phyloP scores from a whole-genome alignment of 92 coral and sea anemone species.

The Umimayanthus chanpuru region DNA sequence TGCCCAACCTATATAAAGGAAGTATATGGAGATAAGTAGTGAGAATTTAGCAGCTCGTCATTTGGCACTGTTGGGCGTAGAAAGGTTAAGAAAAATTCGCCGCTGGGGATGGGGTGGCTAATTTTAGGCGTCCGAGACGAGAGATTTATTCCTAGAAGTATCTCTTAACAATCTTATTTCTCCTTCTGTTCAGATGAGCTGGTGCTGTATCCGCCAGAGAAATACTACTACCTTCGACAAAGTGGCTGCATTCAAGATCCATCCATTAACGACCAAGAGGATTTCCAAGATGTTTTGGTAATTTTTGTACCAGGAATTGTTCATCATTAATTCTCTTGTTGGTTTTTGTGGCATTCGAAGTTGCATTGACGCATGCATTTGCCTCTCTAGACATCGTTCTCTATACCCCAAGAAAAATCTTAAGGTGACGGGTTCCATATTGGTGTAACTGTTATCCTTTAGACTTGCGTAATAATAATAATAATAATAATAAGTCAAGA shows the following conservation, averaged over 20 bases:
- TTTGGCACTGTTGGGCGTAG: too few species aligned
- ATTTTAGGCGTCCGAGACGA: too few species aligned
- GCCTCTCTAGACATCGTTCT: not conserved
- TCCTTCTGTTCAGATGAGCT: slow-evolving; percentile 64
- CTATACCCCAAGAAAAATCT: not conserved
- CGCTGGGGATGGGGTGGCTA: too few species aligned
- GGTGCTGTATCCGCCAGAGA: slow-evolving; percentile 78
- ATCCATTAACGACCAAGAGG: slow-evolving; percentile 87
- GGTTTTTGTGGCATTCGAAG: not conserved
- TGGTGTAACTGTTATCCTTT: not conserved
- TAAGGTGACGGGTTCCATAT: not conserved
- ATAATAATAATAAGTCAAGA: too few species aligned
- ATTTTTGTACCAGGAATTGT: not conserved
- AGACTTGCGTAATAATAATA: too few species aligned
- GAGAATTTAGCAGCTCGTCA: too few species aligned
- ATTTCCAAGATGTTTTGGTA: slow-evolving; percentile 90
- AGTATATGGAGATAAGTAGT: too few species aligned
- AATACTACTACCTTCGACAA: slow-evolving; percentile 91
- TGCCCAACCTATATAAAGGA: too few species aligned
- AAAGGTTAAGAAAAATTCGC: too few species aligned
- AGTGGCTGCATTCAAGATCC: slow-evolving; percentile 94
- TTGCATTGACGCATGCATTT: not conserved
- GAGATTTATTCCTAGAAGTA: too few species aligned
- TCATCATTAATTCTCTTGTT: not conserved
- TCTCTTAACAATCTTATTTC: not conserved